These are phyloP conservation scores for Fopius arisanus DNA, from an alignment of 1,140 invertebrate species.

Conservation along the genomic window DNA sequence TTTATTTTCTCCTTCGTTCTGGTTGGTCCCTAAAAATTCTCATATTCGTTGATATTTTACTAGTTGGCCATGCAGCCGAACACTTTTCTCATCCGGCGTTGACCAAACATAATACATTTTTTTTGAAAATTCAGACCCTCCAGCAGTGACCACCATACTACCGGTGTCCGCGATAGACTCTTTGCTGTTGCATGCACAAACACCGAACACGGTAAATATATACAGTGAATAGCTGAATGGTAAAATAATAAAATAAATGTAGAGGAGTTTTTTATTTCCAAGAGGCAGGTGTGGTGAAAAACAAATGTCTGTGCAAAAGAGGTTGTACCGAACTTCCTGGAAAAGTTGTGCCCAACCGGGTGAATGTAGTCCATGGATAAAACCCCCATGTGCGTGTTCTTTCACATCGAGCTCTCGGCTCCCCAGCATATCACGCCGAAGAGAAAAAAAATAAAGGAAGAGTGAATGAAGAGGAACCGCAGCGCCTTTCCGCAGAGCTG, in stretches of 20 bases:
- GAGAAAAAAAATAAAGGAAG: not conserved
- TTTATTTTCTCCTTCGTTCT: constrained; percentile 20
- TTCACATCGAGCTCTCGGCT: not conserved
- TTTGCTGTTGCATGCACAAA: not conserved
- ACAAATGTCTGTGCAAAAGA: constrained; percentile 1
- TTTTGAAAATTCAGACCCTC: not conserved
- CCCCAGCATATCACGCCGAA: not conserved
- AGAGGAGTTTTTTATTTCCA: not conserved
- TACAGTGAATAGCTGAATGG: not conserved
- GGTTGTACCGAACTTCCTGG: constrained; percentile 3
- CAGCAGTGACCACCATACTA: not conserved
- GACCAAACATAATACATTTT: not conserved
- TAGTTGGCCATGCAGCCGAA: not conserved
- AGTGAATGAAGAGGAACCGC: not conserved
- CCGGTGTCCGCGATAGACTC: not conserved
- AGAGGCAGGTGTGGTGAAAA: not conserved
- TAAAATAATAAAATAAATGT: not conserved
- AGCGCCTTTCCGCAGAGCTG: constrained; percentile 26
- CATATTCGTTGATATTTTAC: constrained; percentile 4
- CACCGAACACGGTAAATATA: not conserved
- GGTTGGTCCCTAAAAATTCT: constrained; percentile 1
- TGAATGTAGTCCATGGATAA: not conserved
- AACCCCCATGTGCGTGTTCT: not conserved
- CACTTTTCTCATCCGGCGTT: not conserved
- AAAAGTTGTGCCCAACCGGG: constrained; percentile 10